Percentiles rank a stretch among this genome's conserved stretches.
Conservation (phyloP, 2,113 vertebrate genomes). For the Murina feae region DNA sequence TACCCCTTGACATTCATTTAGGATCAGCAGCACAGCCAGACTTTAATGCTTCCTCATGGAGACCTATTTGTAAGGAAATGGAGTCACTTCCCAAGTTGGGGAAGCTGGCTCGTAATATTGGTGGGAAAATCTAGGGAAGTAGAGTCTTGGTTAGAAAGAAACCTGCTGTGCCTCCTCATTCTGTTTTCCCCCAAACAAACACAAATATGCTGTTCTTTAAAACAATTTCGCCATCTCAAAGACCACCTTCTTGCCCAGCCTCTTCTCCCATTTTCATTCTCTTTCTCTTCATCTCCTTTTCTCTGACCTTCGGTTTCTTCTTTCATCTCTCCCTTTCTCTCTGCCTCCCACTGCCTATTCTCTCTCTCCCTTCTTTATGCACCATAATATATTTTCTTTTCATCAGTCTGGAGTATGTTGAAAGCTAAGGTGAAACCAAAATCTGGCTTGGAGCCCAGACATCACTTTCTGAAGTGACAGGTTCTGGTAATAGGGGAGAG, state of each 20-base stretch:
- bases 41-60: not conserved
- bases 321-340: not conserved
- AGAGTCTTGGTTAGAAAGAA: not conserved
- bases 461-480: slow-evolving; percentile 57
- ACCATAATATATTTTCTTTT: slow-evolving; percentile 23
- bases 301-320: not conserved
- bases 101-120: not conserved
- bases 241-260: not conserved
- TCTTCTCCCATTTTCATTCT: not conserved
- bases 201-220: not conserved
- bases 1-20: not conserved
- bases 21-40: not conserved
- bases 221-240: not conserved
- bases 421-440: slow-evolving; percentile 65
- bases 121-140: not conserved
- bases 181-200: not conserved
- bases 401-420: slow-evolving; percentile 24
- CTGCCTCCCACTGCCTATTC: not conserved
- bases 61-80: not conserved
- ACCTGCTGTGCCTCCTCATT: not conserved
- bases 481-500: slow-evolving; percentile 24
- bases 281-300: not conserved
- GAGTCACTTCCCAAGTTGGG: not conserved
- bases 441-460: slow-evolving; percentile 44
- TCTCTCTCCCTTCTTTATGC: not conserved